Base-by-base conservation (phyloP, 1,140 invertebrate genomes). In the Conopomorpha cramerella region DNA sequence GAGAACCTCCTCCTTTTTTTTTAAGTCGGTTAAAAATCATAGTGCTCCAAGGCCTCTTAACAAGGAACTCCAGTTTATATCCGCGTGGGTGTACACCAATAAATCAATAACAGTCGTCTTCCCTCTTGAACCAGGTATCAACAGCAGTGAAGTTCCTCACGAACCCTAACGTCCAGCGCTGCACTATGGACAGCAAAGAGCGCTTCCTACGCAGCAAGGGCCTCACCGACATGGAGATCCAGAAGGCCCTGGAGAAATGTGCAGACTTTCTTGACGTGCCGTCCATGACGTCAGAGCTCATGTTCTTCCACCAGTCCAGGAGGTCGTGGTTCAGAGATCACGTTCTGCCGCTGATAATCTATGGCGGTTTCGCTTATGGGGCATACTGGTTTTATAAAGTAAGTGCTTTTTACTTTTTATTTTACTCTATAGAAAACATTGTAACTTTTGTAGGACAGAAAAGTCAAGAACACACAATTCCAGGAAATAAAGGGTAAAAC, bases 91-190 rank as follows among this genome's bases (percentile, higher is more conserved):
- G n/a, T n/a, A n/a, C n/a, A n/a, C n/a, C n/a, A n/a, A n/a, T n/a
- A n/a, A 17, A 27, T 7, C 12, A 16, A 26, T 28, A 30, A 38
- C 31, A 28, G 32, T 40, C 28, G 32, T 36, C 27, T 34, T 30
- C 26, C 39, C 12, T 52, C 26, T 58, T 51, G n/a, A n/a, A n/a
- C 57, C 64, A 91, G 90, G 84, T 95, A 36, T 84, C 83, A 38
- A 93, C 91, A 16, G 92, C 92, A 18, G 85, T 93, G 7, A 91
- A 89, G 51, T 95, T 95, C 77, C 67, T 95, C 19, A 84, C 87
- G 63, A 93, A 94, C 77, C 88, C 88, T 17, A 90, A 88, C 64
- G 89, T 95, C 2, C 80, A 83, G 27, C 68, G 81, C 36, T 91
- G 86, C 58, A 85, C 91, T 0, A 51, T 89, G 19, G 78, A 83